phyloP scores from a whole-genome alignment of 2,888 invertebrate genomes.

The Drosophila barbarae region DNA sequence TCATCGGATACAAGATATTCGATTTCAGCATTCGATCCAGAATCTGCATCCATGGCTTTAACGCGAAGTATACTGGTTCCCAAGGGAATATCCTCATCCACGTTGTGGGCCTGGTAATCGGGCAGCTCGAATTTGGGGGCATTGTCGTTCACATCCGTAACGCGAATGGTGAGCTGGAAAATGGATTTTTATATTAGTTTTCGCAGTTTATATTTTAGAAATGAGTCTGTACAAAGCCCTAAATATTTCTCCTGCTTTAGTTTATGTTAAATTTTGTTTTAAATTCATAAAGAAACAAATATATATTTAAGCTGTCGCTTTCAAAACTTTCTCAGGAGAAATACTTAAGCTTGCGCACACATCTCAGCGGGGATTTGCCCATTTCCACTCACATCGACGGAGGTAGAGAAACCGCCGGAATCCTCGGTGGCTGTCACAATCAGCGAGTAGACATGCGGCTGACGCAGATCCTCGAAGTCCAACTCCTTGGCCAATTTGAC shows the following conservation, averaged over 20 bases:
- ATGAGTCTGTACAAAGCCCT: neutral
- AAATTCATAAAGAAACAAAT: neutral
- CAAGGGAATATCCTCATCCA: slow-evolving; percentile 95
- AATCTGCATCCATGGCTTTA: slow-evolving; percentile 96
- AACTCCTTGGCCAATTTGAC: slow-evolving; percentile 97
- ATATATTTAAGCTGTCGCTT: neutral
- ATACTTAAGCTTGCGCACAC: neutral
- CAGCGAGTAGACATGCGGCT: slow-evolving; percentile 95
- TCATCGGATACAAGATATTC: slow-evolving; percentile 94
- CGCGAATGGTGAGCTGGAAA: slow-evolving; percentile 91
- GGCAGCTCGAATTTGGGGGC: slow-evolving; percentile 97
- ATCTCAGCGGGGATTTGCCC: slow-evolving; percentile 6
- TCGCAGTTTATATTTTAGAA: too few species aligned
- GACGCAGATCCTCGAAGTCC: slow-evolving; percentile 97
- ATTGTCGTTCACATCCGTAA: slow-evolving; percentile 98
- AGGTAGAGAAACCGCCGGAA: slow-evolving; percentile 97
- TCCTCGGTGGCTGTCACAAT: slow-evolving; percentile 97
- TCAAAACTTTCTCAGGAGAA: neutral
- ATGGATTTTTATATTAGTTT: neutral
- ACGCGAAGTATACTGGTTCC: slow-evolving; percentile 96
- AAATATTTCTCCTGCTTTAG: neutral
- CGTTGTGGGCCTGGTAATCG: slow-evolving; percentile 97
- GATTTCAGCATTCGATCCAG: slow-evolving; percentile 96
- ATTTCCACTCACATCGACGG: slow-evolving; percentile 87
- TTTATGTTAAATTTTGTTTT: too few species aligned